Percentiles rank a stretch among this genome's conserved stretches.
These are phyloP conservation scores for Hemibagrus wyckioides DNA, from an alignment of 2,113 vertebrate species.

Conservation along the genomic window DNA sequence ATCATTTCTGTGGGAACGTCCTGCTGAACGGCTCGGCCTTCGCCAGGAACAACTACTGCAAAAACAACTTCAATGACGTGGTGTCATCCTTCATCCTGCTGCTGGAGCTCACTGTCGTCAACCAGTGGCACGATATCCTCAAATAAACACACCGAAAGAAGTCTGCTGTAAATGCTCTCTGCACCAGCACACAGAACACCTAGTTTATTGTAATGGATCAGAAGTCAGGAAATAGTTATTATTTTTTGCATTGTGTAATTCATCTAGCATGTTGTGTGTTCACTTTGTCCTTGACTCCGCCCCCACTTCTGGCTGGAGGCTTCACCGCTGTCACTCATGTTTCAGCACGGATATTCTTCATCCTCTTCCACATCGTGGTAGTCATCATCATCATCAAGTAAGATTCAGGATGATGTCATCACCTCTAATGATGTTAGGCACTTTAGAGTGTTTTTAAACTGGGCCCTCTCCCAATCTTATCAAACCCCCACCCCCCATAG, in stretches of 20 bases:
- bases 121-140: conserved; percentile 98
- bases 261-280: background rate
- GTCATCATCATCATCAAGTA: conserved; percentile 95
- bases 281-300: conserved; percentile 74
- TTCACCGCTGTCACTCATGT: conserved; percentile 81
- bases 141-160: background rate
- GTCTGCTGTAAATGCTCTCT: background rate
- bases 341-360: conserved; percentile 83
- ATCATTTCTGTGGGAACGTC: conserved; percentile 79
- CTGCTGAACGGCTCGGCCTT: conserved; percentile 78
- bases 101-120: conserved; percentile 90
- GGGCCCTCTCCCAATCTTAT: background rate
- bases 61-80: conserved; percentile 91
- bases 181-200: too few relatives aligned
- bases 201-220: background rate
- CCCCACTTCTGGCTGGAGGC: conserved; percentile 80
- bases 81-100: conserved; percentile 82
- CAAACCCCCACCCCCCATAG: conserved; percentile 66
- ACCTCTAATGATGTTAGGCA: background rate
- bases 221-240: background rate
- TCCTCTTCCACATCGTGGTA: conserved; percentile 87
- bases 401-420: conserved; percentile 53
- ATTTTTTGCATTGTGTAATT: background rate
- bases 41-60: conserved; percentile 84
- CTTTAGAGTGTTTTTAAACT: background rate